These are phyloP conservation scores for Philypnodon macrostomus DNA, from an alignment of 2,797 vertebrate genomes.

Conservation along the genomic window DNA sequence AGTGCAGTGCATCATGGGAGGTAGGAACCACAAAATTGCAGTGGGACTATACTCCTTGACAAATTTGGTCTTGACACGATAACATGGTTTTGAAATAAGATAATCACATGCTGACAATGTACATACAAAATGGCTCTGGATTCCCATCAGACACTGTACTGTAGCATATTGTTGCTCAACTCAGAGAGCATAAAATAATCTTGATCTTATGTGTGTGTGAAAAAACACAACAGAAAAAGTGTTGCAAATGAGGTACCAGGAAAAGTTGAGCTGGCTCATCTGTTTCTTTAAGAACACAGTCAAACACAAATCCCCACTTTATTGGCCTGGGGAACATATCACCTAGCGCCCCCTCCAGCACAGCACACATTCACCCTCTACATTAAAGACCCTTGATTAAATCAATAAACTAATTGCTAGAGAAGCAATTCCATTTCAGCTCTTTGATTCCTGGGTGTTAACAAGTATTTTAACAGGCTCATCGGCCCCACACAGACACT, in stretches of 20 bases:
- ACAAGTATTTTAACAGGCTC: conserved; percentile 83
- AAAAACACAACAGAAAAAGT: not conserved
- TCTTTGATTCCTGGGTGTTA: conserved; percentile 86
- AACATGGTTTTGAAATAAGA: too few species aligned
- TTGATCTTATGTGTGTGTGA: conserved; percentile 1
- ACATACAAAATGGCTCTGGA: too few species aligned
- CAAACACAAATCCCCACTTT: conserved; percentile 71
- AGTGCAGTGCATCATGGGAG: not conserved
- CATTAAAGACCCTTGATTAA: conserved; percentile 99
- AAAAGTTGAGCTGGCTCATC: conserved; percentile 66
- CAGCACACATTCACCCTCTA: conserved; percentile 86
- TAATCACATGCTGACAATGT: too few species aligned
- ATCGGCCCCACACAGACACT: conserved; percentile 83
- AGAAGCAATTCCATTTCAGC: conserved; percentile 94
- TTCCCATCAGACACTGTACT: not conserved
- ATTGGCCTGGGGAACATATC: conserved; percentile 67
- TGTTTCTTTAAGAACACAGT: conserved; percentile 76
- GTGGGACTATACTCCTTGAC: too few species aligned
- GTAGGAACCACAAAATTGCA: too few species aligned
- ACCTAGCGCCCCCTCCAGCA: conserved; percentile 64
- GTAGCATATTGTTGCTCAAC: not conserved
- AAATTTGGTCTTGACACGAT: too few species aligned
- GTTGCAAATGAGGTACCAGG: conserved; percentile 11
- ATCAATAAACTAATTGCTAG: conserved; percentile 98
- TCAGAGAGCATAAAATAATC: conserved; percentile 16